Evolutionary conservation across 2,797 vertebrate species (phyloP).

Genomic region (Sternotherus odoratus): DNA sequence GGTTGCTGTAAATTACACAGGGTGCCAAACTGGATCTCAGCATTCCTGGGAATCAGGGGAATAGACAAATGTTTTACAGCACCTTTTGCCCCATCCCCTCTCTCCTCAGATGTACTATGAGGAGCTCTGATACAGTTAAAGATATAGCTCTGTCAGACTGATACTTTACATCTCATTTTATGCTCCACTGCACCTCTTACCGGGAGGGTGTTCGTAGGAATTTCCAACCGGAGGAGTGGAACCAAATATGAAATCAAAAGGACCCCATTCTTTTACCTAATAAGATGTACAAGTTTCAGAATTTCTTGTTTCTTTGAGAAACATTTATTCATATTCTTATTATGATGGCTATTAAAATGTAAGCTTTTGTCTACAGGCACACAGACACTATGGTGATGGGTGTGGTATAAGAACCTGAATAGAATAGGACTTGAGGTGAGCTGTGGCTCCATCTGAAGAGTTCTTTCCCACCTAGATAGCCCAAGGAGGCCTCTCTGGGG

Average conservation of each 20-base stretch:
- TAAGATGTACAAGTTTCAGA: background rate
- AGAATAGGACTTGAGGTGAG: background rate
- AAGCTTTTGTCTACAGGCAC: background rate
- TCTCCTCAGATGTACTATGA: background rate
- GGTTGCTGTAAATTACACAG: background rate
- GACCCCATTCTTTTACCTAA: slow-evolving; percentile 69
- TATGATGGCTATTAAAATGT: background rate
- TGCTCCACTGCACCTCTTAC: slow-evolving; percentile 23
- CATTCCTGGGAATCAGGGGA: background rate
- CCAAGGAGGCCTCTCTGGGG: background rate
- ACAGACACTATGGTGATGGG: background rate
- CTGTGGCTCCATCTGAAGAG: background rate
- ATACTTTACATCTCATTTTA: background rate
- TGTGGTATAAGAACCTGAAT: background rate
- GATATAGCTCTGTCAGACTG: background rate
- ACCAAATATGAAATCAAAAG: slow-evolving; percentile 67
- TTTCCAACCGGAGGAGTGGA: slow-evolving; percentile 28
- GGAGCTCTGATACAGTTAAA: background rate
- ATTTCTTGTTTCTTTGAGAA: background rate
- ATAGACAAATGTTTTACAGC: background rate
- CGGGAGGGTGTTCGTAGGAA: background rate
- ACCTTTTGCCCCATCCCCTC: background rate
- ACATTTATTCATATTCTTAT: background rate
- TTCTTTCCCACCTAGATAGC: background rate
- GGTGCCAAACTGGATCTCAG: background rate